Percentiles rank a stretch among this genome's conserved stretches.
phyloP scores from a whole-genome alignment of 2,888 invertebrate species.

The Eucera pruinosa region DNA sequence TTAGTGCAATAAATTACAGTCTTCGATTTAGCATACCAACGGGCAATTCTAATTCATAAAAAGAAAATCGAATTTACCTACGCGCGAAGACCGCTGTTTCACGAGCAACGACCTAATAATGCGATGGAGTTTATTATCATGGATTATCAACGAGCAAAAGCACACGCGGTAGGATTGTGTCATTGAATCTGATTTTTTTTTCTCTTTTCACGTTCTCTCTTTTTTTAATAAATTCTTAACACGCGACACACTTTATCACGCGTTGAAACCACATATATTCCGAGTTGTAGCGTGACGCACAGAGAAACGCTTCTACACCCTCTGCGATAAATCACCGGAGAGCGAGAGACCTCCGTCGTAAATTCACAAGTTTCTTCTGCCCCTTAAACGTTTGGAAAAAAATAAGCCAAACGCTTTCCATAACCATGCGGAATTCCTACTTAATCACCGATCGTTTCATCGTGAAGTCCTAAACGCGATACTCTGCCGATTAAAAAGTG shows the following conservation, averaged over 20 bases:
- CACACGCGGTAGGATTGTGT: not conserved
- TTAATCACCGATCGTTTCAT: not conserved
- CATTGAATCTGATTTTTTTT: too few species aligned
- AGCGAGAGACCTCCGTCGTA: not conserved
- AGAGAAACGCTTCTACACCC: slow-evolving; percentile 46
- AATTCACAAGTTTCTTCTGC: slow-evolving; percentile 8
- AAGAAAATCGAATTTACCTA: too few species aligned
- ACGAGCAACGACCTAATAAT: too few species aligned
- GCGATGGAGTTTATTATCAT: slow-evolving; percentile 1
- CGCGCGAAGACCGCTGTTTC: too few species aligned
- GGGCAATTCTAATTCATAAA: too few species aligned
- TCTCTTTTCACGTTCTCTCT: not conserved
- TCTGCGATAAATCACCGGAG: slow-evolving; percentile 40
- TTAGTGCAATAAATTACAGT: too few species aligned
- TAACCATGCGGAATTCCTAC: not conserved
- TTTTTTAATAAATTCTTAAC: slow-evolving; percentile 24
- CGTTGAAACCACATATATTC: slow-evolving; percentile 34
- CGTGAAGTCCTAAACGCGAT: not conserved
- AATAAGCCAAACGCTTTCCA: not conserved
- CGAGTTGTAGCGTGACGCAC: slow-evolving; percentile 40
- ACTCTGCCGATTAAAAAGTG: too few species aligned
- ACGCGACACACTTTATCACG: slow-evolving; percentile 36
- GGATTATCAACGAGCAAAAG: not conserved
- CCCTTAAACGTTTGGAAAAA: slow-evolving; percentile 22
- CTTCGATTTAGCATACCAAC: too few species aligned